Percentiles rank a stretch among this genome's conserved stretches.
phyloP scores from a whole-genome alignment of 1,140 invertebrate genomes.

The Nasonia longicornis region DNA sequence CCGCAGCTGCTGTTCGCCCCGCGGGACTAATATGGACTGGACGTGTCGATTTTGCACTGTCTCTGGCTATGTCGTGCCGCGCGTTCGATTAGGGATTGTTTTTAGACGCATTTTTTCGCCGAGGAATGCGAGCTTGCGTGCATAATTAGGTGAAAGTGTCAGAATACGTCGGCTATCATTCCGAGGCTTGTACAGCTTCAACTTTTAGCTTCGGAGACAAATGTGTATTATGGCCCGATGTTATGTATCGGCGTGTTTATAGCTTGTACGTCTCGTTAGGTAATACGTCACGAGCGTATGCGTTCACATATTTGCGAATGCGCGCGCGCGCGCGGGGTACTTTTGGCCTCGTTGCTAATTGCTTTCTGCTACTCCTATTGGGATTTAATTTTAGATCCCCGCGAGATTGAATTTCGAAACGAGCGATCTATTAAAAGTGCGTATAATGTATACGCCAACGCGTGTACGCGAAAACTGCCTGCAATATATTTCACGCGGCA shows the following conservation, averaged over 20 bases:
- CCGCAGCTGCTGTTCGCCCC: not conserved
- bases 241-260: not conserved
- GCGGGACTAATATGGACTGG: constrained; percentile 21
- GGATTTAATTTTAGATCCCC: constrained; percentile 10
- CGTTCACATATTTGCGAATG: not conserved
- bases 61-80: not conserved
- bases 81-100: constrained; percentile 19
- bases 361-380: not conserved
- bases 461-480: not conserved
- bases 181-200: not conserved
- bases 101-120: not conserved
- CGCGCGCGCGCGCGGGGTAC: not conserved
- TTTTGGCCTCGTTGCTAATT: not conserved
- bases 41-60: constrained; percentile 23
- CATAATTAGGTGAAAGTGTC: constrained; percentile 31
- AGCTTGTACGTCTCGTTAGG: not conserved
- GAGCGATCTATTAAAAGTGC: constrained; percentile 8
- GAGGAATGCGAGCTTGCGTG: not conserved
- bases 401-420: constrained; percentile 16
- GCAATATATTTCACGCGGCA: not conserved
- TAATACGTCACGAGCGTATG: not conserved
- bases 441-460: not conserved
- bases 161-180: not conserved
- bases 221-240: not conserved
- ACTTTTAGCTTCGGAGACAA: not conserved